Base-by-base conservation (phyloP, 2,888 invertebrate species). In the Lepetodrilus schrolli region DNA sequence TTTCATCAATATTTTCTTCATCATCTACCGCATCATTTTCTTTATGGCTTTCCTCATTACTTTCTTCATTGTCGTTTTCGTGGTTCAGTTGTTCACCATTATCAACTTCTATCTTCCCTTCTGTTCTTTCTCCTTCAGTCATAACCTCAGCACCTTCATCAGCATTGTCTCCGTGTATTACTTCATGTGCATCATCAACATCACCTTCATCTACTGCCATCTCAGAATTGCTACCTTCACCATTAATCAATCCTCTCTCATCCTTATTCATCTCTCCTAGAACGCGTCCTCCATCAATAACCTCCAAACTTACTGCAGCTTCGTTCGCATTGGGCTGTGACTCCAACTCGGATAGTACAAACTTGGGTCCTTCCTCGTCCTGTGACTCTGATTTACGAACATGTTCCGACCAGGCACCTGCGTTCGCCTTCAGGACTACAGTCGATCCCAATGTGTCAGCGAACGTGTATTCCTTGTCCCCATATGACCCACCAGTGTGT, bases 351-450 rank as follows among this genome's bases (percentile, higher is more conserved):
- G 58, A 58, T n/a, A 58, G n/a, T 34, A 58, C 58, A 58, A 58
- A 58, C 13, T 17, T 58, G 26, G 58, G 58, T 30, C 58, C 58
- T 23, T 30, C 30, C 30, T 58, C 30, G 17, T 7, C n/a, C 30
- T 58, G 58, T 34, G 30, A 23, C 30, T 58, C 58, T 30, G 23
- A 30, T 3, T 26, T 17, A 30, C 21, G 36, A 20, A 26, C 23
- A 43, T 23, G 26, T 1, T 47, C 26, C 13, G 23, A 68, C 23
- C 23, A 26, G 13, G 47, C 23, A 4, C 47, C 68, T 0, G 47
- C 68, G 23, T 68, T 68, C 13, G 68, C 68, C 26, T 47, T 68
- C 23, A 68, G 47, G 8, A 68, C 47, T 47, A 68, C 68, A 13
- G 68, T 43, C 4, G 26, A 21, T n/a, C 68, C 68, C 17, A 38